phyloP scores from a whole-genome alignment of 2,797 vertebrate species.

The Salarias fasciatus region DNA sequence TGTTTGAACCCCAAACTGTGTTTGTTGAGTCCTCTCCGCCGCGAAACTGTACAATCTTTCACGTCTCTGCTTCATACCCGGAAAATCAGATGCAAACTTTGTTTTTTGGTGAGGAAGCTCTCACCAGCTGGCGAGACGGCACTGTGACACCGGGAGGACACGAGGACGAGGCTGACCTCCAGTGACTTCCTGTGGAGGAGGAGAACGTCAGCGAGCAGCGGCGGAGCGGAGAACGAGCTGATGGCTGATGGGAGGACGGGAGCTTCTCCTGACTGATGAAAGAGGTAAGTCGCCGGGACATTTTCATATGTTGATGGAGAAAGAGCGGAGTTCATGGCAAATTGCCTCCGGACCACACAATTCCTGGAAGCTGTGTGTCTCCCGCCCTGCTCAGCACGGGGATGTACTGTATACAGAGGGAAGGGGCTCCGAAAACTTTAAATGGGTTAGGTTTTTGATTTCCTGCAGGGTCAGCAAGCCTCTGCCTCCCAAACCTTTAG shows the following conservation, averaged over 20 bases:
- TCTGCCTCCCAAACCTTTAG: conserved; percentile 49
- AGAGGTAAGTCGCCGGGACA: conserved; percentile 51
- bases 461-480: conserved; percentile 75
- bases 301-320: conserved; percentile 56
- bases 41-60: too few relatives aligned
- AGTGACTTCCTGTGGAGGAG: conserved; percentile 1
- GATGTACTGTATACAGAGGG: conserved; percentile 25
- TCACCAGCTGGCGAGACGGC: too few relatives aligned
- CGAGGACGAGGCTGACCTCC: neutral
- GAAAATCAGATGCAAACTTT: too few relatives aligned
- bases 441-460: conserved; percentile 65
- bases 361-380: conserved; percentile 36
- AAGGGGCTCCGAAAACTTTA: conserved; percentile 56
- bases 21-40: too few relatives aligned
- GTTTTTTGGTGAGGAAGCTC: too few relatives aligned
- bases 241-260: neutral
- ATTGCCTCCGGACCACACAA: conserved; percentile 37
- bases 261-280: conserved; percentile 57
- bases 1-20: too few relatives aligned
- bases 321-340: conserved; percentile 42
- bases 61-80: too few relatives aligned
- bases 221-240: conserved; percentile 4
- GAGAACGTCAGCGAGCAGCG: conserved; percentile 15
- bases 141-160: too few relatives aligned
- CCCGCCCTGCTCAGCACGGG: conserved; percentile 11